Evolutionary conservation across 2,113 vertebrate genomes (phyloP).

Genomic region (Balaenoptera acutorostrata): DNA sequence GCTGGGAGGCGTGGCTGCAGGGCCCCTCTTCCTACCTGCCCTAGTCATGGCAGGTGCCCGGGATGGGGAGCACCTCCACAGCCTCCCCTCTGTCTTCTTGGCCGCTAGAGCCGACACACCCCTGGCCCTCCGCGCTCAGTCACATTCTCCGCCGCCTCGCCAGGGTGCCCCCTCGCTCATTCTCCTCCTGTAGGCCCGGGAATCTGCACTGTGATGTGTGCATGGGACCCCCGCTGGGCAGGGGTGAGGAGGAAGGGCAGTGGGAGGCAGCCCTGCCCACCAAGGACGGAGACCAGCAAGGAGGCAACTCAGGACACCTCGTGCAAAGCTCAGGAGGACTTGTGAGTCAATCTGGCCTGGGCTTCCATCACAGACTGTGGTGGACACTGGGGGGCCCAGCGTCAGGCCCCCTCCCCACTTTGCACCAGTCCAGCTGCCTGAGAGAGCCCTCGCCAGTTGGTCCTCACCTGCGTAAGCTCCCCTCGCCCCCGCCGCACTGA

Average conservation of each 20-base stretch:
- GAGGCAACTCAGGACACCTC: fast-evolving
- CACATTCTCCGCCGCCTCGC: too few species aligned
- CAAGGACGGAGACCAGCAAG: fast-evolving
- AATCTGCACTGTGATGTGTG: fast-evolving
- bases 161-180: fast-evolving
- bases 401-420: background rate
- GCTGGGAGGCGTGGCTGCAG: too few species aligned
- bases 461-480: fast-evolving
- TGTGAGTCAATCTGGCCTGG: fast-evolving
- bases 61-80: fast-evolving
- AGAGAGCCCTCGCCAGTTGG: background rate
- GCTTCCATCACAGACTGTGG: fast-evolving
- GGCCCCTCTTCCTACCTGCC: background rate
- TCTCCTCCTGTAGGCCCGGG: fast-evolving
- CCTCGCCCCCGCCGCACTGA: fast-evolving
- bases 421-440: fast-evolving
- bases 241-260: background rate
- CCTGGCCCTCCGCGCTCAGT: fast-evolving
- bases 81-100: background rate
- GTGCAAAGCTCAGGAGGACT: fast-evolving
- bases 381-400: fast-evolving
- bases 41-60: background rate
- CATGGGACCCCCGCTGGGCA: fast-evolving
- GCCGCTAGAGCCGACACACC: fast-evolving
- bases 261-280: fast-evolving